Evolutionary conservation across 2,797 vertebrate species (phyloP), one percentile per base, ranked within the genome.

Genomic region (Novumbra hubbsi): DNA sequence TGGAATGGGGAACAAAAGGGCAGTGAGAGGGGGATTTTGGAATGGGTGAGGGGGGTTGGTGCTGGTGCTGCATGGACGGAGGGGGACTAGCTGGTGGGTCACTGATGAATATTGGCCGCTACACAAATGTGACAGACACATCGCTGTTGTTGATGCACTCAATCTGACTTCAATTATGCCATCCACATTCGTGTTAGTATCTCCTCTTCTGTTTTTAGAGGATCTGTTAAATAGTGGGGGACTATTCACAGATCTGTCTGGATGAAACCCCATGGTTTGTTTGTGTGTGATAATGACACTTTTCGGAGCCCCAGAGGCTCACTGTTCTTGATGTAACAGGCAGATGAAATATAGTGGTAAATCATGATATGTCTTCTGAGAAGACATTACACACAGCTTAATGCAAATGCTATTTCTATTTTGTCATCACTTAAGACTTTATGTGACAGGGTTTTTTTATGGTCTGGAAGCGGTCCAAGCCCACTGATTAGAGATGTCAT

Each of bases 401-500:
- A 72, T 82, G 84, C 81, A 85, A 88, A 79, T 86, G 24, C 45
- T 87, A 83, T 74, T 84, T 95, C 85, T 87, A 92, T 95, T 91
- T 92, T 94, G 93, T 94, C 94, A 94, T 90, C 93, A 94, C 94
- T 94, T 93, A 88, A 94, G 94, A 97, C 94, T 94, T 93, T 92
- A 88, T 90, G 88, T 95, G 95, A 96, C 94, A 95, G 95, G 91
- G 92, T 93, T 94, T 93, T 94, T 93, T 90, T 93, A 93, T 94
- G 91, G 90, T 90, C 86, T 82, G 92, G 92, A 87, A 88, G 92
- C 86, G 85, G 76, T 94, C 93, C 92, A 93, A 93, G 89, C 90
- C 91, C 91, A 87, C 92, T 95, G 94, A 96, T 96, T 94, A 93
- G 93, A 95, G 92, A 91, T 96, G 96, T 96, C 96, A 92, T 92